Evolutionary conservation across 2,113 vertebrate species (phyloP).

Genomic region (Pseudorasbora parva): DNA sequence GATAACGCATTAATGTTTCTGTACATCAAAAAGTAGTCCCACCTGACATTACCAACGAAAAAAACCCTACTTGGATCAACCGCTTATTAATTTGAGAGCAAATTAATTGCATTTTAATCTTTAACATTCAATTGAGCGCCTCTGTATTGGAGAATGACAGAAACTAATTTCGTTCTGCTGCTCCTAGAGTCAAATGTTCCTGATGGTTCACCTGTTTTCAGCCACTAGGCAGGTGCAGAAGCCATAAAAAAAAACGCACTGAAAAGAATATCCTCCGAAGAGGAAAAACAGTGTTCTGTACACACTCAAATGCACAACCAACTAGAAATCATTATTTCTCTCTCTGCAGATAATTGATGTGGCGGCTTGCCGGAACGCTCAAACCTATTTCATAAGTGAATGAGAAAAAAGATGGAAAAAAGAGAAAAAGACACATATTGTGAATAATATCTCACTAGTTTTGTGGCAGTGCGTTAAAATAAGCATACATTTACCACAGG

Average conservation of each 20-base stretch:
- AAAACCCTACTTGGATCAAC: not conserved
- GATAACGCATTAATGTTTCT: slow-evolving; percentile 10
- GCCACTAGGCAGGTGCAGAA: not conserved
- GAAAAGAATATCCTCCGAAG: slow-evolving; percentile 29
- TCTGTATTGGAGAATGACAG: slow-evolving; percentile 24
- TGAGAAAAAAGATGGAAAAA: not conserved
- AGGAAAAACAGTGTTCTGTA: slow-evolving; percentile 12
- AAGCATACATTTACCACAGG: not conserved
- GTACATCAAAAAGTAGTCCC: slow-evolving; percentile 8
- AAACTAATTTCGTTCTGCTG: slow-evolving; percentile 13
- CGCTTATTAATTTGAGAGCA: slow-evolving; percentile 6
- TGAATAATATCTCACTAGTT: not conserved
- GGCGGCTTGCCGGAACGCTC: slow-evolving; percentile 31
- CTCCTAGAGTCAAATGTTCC: slow-evolving; percentile 18
- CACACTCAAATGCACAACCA: slow-evolving; percentile 35
- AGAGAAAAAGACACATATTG: not conserved
- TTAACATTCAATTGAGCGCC: slow-evolving; percentile 30
- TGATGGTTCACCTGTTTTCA: slow-evolving; percentile 28
- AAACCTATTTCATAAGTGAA: slow-evolving; percentile 19
- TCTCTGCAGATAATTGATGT: slow-evolving; percentile 38
- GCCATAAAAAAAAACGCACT: slow-evolving; percentile 24
- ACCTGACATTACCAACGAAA: not conserved
- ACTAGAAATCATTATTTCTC: slow-evolving; percentile 29
- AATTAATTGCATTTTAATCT: slow-evolving; percentile 46
- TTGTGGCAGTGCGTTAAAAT: not conserved